A percentile compares a stretch with the other conserved stretches of the same genome.
Evolutionary conservation across 2,797 vertebrate genomes (phyloP).

Genomic region (Anolis apletophallus): DNA sequence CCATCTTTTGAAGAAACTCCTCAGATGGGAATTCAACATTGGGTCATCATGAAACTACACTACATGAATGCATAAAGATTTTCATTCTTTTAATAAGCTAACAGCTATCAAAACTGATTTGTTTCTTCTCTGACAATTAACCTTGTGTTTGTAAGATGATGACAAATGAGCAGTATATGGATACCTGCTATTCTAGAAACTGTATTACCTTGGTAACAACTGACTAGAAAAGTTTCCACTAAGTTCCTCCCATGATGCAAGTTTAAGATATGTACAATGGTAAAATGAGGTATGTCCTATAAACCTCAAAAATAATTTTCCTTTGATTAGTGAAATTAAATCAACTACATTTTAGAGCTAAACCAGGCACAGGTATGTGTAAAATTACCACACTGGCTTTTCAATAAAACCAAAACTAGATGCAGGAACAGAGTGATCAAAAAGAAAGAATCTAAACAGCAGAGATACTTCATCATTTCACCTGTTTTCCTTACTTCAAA

Average conservation of each 20-base stretch:
- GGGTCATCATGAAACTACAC: neutral
- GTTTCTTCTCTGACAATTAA: neutral
- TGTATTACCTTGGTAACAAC: neutral
- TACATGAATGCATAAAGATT: constrained; percentile 12
- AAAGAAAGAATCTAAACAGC: neutral
- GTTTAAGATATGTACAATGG: neutral
- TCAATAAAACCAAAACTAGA: neutral
- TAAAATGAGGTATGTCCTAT: neutral
- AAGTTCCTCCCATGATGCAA: neutral
- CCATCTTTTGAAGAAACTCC: neutral
- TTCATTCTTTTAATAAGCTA: constrained; percentile 21
- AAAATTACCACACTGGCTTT: neutral
- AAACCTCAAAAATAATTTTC: neutral
- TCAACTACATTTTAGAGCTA: neutral
- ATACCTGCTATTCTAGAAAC: neutral
- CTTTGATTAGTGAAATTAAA: neutral
- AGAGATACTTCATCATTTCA: neutral
- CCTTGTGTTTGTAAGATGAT: neutral
- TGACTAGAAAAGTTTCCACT: neutral
- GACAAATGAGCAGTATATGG: constrained; percentile 11
- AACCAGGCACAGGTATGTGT: neutral
- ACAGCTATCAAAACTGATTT: neutral
- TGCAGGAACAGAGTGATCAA: neutral
- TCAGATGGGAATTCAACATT: constrained; percentile 16
- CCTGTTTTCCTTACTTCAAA: neutral